Base-by-base conservation (phyloP, 2,888 invertebrate species). In the Lypha dubia region DNA sequence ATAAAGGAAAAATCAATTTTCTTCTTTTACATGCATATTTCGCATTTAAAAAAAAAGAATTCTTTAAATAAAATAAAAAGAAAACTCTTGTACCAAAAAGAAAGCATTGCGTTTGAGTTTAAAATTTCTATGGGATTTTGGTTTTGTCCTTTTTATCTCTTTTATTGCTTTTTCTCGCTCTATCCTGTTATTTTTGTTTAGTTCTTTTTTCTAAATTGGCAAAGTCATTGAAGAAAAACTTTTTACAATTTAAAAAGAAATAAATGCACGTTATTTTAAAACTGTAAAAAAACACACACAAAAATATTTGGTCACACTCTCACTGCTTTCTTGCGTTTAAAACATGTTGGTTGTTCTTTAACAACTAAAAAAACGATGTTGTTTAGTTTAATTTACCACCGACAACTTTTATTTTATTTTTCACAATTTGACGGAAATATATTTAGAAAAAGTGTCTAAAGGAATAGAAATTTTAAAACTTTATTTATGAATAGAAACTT, bases 1-100 rank as follows among this genome's bases (percentile, higher is more conserved):
- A 56, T 56, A 53, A 56, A 60, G 58, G 11, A 51, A 41, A 80
- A 80, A 62, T 68, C 68, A 80, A 80, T 80, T 80, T 68, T 73
- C 80, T 68, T 74, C n/a, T n/a, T 74, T 11, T n/a, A 68, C 68
- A 62, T 80, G 62, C 53, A 68, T 68, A 68, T 68, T 80, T 68
- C 51, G 17, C 80, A 68, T 80, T 68, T 68, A 68, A 32, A n/a
- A n/a, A 44, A 38, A 44, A 67, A 22, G 9, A 58, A 56, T n/a
- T 49, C 15, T 20, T 15, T n/a, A 71, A 38, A 65, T 63, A 65
- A 65, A 71, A 71, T 24, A 24, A 51, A 71, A 53, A 17, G 17
- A 24, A 0, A 24, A 0, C 46, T 58, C 15, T 38, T n/a, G 11
- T 17, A 44, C 13, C 2, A 24, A 41, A 53, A 70, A 32, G 7